These are phyloP conservation scores for Sarcoramphus papa DNA, from an alignment of 2,797 vertebrate genomes.

Conservation along the genomic window DNA sequence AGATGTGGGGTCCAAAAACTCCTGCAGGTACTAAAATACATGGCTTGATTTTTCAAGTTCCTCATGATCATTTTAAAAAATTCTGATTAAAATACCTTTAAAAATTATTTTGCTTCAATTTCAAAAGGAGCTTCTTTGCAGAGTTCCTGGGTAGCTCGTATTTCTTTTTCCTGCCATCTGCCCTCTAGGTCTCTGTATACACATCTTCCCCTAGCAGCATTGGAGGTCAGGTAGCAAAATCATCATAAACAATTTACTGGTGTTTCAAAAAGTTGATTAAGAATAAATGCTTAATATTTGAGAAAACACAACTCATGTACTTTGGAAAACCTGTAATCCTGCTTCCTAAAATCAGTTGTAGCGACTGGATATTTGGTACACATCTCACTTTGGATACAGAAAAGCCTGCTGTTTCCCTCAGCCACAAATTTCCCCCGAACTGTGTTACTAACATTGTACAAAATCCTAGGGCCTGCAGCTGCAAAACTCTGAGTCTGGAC, in stretches of 20 bases:
- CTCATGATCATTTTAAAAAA: not conserved
- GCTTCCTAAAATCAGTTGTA: not conserved
- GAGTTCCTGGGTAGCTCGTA: not conserved
- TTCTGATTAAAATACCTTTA: not conserved
- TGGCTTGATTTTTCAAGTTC: not conserved
- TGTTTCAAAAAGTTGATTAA: not conserved
- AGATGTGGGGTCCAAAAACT: not conserved
- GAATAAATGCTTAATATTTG: not conserved
- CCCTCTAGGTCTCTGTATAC: not conserved
- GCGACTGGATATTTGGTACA: not conserved
- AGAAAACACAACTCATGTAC: not conserved
- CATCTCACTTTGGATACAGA: not conserved
- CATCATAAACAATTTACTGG: not conserved
- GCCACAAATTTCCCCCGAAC: not conserved
- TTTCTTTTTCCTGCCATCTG: not conserved
- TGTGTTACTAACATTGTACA: not conserved
- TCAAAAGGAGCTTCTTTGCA: not conserved
- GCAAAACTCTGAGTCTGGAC: not conserved
- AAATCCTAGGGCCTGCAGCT: constrained; percentile 51
- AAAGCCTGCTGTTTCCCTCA: not conserved
- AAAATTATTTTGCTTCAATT: constrained; percentile 28
- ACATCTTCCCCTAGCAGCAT: not conserved
- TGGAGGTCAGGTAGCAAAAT: not conserved
- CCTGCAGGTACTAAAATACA: not conserved
- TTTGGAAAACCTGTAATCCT: not conserved